Base-by-base conservation (phyloP, 2,797 vertebrate species). In the Notolabrus celidotus region DNA sequence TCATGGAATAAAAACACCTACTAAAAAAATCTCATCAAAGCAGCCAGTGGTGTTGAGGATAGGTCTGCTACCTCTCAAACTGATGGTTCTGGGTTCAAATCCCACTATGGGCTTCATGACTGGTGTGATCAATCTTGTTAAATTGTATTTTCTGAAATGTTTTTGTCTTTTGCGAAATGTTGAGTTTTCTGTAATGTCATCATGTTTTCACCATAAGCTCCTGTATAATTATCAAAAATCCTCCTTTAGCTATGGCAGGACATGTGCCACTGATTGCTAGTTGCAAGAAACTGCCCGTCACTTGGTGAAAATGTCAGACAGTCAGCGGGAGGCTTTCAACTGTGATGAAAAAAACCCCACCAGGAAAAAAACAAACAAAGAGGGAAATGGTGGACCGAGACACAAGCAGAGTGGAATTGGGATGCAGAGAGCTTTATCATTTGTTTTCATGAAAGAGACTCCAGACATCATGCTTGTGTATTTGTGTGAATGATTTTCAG, bases 281-380 rank as follows among this genome's bases (percentile, higher is more conserved):
- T 45, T 72, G 54, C 31, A 12, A 66, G 19, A 65, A 62, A 54
- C 23, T 33, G 54, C 17, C 29, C 65, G 23, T 64, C 71, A 50
- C 55, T 49, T 34, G 34, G 17, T 5, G 39, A 31, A 76, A 67
- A 70, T 19, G 57, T 67, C 43, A 43, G 41, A 39, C 60, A 34
- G 63, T 22, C 16, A 3, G 27, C 31, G 36, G 33, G n/a, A 10
- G 41, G 20, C 43, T 49, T 61, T 57, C 56, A 73, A 31, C 41
- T 58, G n/a, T 45, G 52, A 70, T 2, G 42, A 78, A 65, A 62
- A 43, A 56, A 25, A 15, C 17, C 10, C 63, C 11, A 39, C 34
- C 19, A 54, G 29, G 14, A 10, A 5, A 52, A 65, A 61, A 51
- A 65, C 38, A 22, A 43, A 31, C 16, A 17, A 10, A 1, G 11